A percentile compares a stretch with the other conserved stretches of the same genome.
phyloP scores from a whole-genome alignment of 1,140 invertebrate species.

The Chlorops oryzae region DNA sequence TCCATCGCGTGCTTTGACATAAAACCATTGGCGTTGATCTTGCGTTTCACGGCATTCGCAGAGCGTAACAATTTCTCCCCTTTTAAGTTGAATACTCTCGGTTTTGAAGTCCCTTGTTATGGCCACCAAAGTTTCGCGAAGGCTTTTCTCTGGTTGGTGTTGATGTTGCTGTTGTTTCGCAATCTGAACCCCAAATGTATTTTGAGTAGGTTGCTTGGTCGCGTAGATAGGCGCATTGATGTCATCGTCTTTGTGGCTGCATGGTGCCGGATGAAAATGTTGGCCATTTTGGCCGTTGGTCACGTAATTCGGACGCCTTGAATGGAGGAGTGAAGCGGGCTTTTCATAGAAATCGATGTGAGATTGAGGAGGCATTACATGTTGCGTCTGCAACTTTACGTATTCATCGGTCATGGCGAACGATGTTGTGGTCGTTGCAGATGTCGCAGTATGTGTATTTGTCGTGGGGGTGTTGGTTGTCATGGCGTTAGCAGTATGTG shows the following conservation, averaged over 20 bases:
- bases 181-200: no score
- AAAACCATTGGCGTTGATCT: conserved; percentile 61
- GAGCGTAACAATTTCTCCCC: conserved; percentile 68
- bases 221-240: no score
- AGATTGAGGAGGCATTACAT: conserved; percentile 11
- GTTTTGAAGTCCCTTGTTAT: conserved; percentile 60
- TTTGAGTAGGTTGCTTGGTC: no score
- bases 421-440: conserved; percentile 19
- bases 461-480: not conserved
- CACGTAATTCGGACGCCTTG: conserved; percentile 36
- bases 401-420: conserved; percentile 40
- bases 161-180: no score
- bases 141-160: no score
- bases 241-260: no score
- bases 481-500: not conserved
- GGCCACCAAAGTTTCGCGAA: conserved; percentile 60
- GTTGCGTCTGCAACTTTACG: conserved; percentile 31
- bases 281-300: conserved; percentile 44
- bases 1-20: conserved; percentile 61
- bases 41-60: conserved; percentile 52
- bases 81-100: conserved; percentile 58
- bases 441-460: conserved; percentile 1
- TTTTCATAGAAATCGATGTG: conserved; percentile 6
- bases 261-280: conserved; percentile 42
- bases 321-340: conserved; percentile 23